A percentile compares a stretch with the other conserved stretches of the same genome.
These are phyloP conservation scores for Labia minor DNA, from an alignment of 2,888 invertebrate species.

Conservation along the genomic window DNA sequence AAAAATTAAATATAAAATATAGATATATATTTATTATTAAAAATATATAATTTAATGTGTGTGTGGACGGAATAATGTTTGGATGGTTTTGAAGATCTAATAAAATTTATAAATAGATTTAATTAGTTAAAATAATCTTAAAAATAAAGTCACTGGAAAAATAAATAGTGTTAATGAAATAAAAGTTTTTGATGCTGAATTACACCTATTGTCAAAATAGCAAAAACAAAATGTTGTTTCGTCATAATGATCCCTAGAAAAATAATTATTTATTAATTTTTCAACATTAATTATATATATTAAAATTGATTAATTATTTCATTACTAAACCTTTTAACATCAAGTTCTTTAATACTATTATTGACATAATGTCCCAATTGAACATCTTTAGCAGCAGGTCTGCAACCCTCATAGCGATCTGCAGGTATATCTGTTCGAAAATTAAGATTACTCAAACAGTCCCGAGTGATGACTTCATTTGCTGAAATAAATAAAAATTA, in stretches of 20 bases:
- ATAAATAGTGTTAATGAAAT: constrained; percentile 29
- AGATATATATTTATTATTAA: too few species aligned
- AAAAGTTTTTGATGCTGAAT: constrained; percentile 39
- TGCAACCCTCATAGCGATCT: constrained; percentile 83
- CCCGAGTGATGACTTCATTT: constrained; percentile 66
- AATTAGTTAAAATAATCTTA: not conserved
- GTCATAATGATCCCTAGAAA: constrained; percentile 64
- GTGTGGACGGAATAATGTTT: too few species aligned
- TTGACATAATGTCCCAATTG: constrained; percentile 78
- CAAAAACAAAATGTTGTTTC: constrained; percentile 81
- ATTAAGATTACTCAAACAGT: constrained; percentile 70
- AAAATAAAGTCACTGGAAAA: not conserved
- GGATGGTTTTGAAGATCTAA: too few species aligned
- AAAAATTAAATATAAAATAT: too few species aligned
- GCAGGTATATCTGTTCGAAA: constrained; percentile 80
- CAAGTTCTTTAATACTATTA: constrained; percentile 72
- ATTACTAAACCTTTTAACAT: constrained; percentile 59
- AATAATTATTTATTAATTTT: too few species aligned
- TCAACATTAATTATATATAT: constrained; percentile 16
- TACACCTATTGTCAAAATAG: constrained; percentile 82
- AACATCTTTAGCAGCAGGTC: constrained; percentile 65
- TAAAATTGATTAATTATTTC: constrained; percentile 2
- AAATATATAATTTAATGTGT: too few species aligned
- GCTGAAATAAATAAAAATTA: constrained; percentile 40
- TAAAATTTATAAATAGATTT: too few species aligned